phyloP scores from a whole-genome alignment of 1,140 invertebrate species.

The Dolichoris vasculosae region DNA sequence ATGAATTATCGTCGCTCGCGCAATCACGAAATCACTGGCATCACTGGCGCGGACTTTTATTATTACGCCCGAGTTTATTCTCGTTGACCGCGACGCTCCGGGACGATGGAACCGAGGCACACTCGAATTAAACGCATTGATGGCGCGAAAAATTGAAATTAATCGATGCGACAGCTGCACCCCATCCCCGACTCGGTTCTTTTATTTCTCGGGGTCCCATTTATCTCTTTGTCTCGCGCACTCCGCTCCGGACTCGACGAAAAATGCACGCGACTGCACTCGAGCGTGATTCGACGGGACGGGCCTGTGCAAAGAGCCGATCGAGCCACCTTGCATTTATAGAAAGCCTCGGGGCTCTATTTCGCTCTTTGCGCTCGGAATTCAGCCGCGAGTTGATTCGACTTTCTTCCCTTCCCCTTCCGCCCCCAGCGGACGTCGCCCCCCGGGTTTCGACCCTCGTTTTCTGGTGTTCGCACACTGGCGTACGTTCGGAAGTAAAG shows the following conservation, averaged over 20 bases:
- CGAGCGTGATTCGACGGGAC: not conserved
- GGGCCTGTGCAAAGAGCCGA: not conserved
- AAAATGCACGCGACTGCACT: conserved; percentile 4
- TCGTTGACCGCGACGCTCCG: not conserved
- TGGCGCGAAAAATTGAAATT: conserved; percentile 26
- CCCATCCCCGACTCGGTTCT: not conserved
- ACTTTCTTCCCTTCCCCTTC: not conserved
- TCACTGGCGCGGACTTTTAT: not conserved
- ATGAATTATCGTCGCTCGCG: conserved; percentile 13
- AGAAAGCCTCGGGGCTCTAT: conserved; percentile 36
- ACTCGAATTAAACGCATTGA: not conserved
- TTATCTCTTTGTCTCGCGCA: conserved; percentile 7
- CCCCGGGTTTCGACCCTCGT: not conserved
- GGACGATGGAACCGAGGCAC: not conserved
- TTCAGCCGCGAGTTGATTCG: conserved; percentile 25
- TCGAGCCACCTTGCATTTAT: not conserved
- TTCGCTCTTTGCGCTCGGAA: conserved; percentile 14
- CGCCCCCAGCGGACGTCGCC: not conserved
- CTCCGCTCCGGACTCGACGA: not conserved
- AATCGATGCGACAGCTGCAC: not conserved
- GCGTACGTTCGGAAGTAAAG: not conserved
- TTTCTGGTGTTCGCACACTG: not conserved
- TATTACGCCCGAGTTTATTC: not conserved
- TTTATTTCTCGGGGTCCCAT: not conserved
- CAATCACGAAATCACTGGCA: no score